Evolutionary conservation across 1,140 invertebrate species (phyloP).

Genomic region (Pogonomyrmex californicus): DNA sequence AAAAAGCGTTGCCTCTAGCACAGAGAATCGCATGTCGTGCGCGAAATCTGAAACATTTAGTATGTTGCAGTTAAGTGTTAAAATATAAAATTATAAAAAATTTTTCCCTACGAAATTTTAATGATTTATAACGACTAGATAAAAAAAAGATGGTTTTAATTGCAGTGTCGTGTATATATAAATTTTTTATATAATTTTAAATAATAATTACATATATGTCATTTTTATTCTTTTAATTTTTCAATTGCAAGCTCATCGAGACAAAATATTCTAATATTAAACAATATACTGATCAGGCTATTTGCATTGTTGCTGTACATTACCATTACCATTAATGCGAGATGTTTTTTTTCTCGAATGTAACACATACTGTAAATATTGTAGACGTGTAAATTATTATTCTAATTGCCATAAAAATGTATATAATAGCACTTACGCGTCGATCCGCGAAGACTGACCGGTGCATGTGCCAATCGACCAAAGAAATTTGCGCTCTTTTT

Average conservation of each 20-base stretch:
- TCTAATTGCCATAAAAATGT: conserved; percentile 29
- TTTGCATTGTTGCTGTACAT: conserved; percentile 54
- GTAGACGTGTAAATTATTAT: conserved; percentile 61
- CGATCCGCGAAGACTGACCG: conserved; percentile 85
- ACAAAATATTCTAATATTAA: conserved; percentile 38
- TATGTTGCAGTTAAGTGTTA: neutral
- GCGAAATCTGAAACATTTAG: neutral
- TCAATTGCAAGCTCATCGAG: neutral
- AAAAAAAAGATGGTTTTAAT: neutral
- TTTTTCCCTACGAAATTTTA: neutral
- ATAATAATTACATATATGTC: neutral
- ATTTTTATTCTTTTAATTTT: conserved; percentile 33
- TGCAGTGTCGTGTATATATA: neutral
- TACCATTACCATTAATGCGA: conserved; percentile 12
- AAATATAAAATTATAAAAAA: neutral
- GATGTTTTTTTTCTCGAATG: conserved; percentile 30
- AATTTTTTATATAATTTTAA: conserved; percentile 27
- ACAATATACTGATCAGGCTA: conserved; percentile 1
- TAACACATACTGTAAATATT: conserved; percentile 63
- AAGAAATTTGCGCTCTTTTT: conserved; percentile 79
- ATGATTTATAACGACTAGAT: neutral
- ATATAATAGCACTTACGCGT: conserved; percentile 68
- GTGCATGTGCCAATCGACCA: conserved; percentile 85
- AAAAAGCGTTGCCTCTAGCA: neutral
- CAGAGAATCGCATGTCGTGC: neutral